phyloP scores from a whole-genome alignment of 2,888 invertebrate species.

The Philonicus albiceps region DNA sequence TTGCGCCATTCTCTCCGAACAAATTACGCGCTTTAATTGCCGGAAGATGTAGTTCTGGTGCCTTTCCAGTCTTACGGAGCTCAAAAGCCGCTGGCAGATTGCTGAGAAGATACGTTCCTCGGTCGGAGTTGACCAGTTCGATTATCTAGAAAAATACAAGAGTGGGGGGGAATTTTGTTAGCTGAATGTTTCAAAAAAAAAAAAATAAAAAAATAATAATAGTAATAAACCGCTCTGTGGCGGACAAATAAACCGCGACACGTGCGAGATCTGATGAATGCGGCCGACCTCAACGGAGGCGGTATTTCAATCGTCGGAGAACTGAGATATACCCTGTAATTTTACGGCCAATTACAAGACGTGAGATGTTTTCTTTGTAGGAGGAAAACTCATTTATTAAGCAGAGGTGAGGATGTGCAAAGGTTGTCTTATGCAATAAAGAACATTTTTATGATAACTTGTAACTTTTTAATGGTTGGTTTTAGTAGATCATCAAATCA shows the following conservation, averaged over 20 bases:
- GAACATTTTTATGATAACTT: neutral
- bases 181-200: neutral
- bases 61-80: constrained; percentile 38
- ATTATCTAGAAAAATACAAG: constrained; percentile 7
- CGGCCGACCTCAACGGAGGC: neutral
- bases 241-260: neutral
- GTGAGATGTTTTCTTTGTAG: neutral
- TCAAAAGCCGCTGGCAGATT: constrained; percentile 41
- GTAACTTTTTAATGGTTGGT: neutral
- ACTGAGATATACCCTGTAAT: neutral
- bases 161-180: neutral
- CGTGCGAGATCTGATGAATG: neutral
- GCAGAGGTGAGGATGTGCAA: neutral
- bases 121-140: constrained; percentile 12
- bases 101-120: neutral
- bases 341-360: neutral
- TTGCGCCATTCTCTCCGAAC: constrained; percentile 33
- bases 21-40: constrained; percentile 42
- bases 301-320: neutral
- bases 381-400: neutral
- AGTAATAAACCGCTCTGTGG: too few relatives aligned
- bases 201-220: neutral
- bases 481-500: neutral
- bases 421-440: neutral
- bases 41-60: constrained; percentile 48